phyloP scores from a whole-genome alignment of 2,888 invertebrate genomes.

The Cartodere bifasciata region DNA sequence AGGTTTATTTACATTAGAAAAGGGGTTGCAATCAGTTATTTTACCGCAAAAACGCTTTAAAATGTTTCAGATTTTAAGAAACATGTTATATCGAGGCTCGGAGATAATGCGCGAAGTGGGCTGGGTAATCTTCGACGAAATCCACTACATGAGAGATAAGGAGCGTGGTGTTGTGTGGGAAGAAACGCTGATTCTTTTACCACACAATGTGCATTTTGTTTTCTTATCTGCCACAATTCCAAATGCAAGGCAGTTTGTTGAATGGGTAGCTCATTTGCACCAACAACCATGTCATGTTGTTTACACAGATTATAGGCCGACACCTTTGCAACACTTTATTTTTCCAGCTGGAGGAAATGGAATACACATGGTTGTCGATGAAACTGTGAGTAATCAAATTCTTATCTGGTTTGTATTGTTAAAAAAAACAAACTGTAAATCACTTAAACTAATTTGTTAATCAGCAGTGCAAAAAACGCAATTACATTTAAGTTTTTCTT shows the following conservation, averaged over 20 bases:
- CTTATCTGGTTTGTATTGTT: not conserved
- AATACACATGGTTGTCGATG: conserved; percentile 92
- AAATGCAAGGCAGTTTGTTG: conserved; percentile 91
- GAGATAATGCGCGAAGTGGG: conserved; percentile 99
- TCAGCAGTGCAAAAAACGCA: not conserved
- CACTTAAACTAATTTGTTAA: not conserved
- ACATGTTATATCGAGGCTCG: conserved; percentile 97
- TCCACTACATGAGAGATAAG: conserved; percentile 99
- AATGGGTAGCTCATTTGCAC: conserved; percentile 90
- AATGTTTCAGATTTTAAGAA: conserved; percentile 70
- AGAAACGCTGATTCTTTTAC: conserved; percentile 93
- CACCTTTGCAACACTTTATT: conserved; percentile 95
- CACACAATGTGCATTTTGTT: conserved; percentile 96
- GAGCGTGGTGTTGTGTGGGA: conserved; percentile 99
- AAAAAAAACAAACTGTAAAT: not conserved
- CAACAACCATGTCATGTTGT: conserved; percentile 97
- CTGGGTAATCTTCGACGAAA: conserved; percentile 99
- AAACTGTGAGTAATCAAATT: conserved; percentile 44
- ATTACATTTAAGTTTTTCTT: not conserved
- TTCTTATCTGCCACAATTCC: conserved; percentile 99
- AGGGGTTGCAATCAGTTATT: not conserved
- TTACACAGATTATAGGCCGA: conserved; percentile 95
- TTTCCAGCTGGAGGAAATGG: conserved; percentile 94
- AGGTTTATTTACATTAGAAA: conserved; percentile 13
- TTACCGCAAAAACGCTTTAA: not conserved